Conservation (phyloP, 2,888 invertebrate genomes). For the Napeogenes inachia region DNA sequence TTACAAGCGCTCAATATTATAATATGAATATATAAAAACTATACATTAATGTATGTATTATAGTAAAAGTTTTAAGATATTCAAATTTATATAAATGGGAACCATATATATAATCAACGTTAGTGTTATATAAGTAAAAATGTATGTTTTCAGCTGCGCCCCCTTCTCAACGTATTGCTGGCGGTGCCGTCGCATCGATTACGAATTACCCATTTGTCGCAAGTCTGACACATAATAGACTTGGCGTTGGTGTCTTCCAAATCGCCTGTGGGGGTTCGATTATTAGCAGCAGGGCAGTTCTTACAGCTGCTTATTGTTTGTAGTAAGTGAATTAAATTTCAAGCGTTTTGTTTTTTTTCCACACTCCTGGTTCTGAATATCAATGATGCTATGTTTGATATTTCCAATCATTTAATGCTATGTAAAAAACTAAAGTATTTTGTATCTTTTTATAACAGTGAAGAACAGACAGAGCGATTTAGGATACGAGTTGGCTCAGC, state of each 20-base stretch:
- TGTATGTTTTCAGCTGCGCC: conserved; percentile 22
- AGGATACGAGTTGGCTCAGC: conserved; percentile 46
- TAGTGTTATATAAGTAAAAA: not conserved
- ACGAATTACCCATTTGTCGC: conserved; percentile 40
- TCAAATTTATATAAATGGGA: too few species aligned
- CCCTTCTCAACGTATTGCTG: conserved; percentile 32
- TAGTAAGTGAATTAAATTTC: conserved; percentile 26
- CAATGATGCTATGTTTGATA: too few species aligned
- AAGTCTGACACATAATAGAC: conserved; percentile 35
- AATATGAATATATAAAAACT: too few species aligned
- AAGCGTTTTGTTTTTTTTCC: not conserved
- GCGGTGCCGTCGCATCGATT: conserved; percentile 27
- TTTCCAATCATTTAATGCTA: too few species aligned
- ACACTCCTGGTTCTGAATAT: too few species aligned
- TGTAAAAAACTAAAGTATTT: not conserved
- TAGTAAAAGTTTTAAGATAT: not conserved
- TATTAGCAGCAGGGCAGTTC: conserved; percentile 27
- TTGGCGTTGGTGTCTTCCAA: conserved; percentile 18
- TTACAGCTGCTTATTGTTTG: conserved; percentile 33
- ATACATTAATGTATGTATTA: not conserved
- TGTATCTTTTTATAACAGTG: not conserved
- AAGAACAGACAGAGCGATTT: conserved; percentile 30
- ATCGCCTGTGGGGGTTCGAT: conserved; percentile 33
- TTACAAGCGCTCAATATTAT: too few species aligned
- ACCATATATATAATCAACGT: too few species aligned